Conservation (phyloP, 2,888 invertebrate species). For the Volucella inanis region DNA sequence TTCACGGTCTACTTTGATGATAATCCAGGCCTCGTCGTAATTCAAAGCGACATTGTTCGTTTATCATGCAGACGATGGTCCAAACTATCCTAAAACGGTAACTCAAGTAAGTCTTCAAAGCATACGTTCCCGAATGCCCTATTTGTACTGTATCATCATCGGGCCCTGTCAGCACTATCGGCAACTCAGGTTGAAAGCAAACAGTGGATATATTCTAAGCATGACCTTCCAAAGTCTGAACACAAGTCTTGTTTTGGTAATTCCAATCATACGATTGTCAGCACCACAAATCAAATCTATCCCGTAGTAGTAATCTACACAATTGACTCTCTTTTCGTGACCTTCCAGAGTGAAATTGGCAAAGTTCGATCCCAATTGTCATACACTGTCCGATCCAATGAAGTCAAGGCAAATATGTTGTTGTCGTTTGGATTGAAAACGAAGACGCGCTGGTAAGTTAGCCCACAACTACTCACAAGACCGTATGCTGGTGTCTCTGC, state of each 20-base stretch:
- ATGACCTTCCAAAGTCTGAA: slow-evolving; percentile 98
- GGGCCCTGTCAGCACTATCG: slow-evolving; percentile 97
- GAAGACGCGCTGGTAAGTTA: slow-evolving; percentile 98
- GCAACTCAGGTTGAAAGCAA: slow-evolving; percentile 98
- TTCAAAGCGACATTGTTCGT: slow-evolving; percentile 98
- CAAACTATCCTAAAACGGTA: slow-evolving; percentile 99
- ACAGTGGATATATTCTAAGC: slow-evolving; percentile 98
- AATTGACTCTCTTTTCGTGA: slow-evolving; percentile 99
- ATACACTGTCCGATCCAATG: slow-evolving; percentile 98
- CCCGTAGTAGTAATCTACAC: slow-evolving; percentile 99
- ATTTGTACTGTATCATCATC: slow-evolving; percentile 98
- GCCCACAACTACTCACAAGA: slow-evolving; percentile 98
- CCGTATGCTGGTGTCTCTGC: no score
- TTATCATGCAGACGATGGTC: slow-evolving; percentile 95
- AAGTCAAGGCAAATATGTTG: slow-evolving; percentile 99
- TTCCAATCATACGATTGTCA: slow-evolving; percentile 99
- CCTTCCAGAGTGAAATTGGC: slow-evolving; percentile 99
- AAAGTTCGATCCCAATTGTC: slow-evolving; percentile 98
- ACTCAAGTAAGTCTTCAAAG: slow-evolving; percentile 97
- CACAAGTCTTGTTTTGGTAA: slow-evolving; percentile 99
- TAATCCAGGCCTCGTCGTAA: slow-evolving; percentile 84
- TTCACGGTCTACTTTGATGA: slow-evolving; percentile 90
- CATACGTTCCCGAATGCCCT: slow-evolving; percentile 99
- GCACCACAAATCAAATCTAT: slow-evolving; percentile 99
- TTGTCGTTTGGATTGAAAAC: slow-evolving; percentile 99